Conservation (phyloP, 2,113 vertebrate genomes). For the Microtus ochrogaster region DNA sequence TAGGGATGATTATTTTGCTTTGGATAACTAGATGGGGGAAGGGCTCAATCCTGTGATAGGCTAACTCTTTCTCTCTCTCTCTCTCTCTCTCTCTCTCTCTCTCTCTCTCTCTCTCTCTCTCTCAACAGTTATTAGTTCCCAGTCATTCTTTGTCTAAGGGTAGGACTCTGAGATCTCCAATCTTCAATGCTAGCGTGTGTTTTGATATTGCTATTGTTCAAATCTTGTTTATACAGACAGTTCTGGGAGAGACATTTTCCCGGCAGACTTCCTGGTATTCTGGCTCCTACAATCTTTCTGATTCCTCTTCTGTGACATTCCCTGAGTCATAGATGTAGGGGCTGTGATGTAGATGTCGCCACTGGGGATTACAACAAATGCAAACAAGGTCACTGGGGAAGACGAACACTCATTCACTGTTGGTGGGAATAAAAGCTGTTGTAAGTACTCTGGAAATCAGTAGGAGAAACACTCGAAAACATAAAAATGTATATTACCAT, state of each 20-base stretch:
- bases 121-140: not conserved
- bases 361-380: not conserved
- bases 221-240: not conserved
- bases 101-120: not conserved
- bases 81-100: not conserved
- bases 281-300: not conserved
- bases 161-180: not conserved
- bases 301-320: not conserved
- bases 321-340: not conserved
- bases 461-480: not conserved
- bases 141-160: not conserved
- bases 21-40: not conserved
- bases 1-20: not conserved
- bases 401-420: not conserved
- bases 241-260: not conserved
- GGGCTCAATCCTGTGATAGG: not conserved
- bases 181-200: not conserved
- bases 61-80: not conserved
- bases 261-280: not conserved
- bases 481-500: not conserved
- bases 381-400: no score
- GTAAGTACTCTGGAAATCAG: not conserved
- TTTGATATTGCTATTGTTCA: not conserved
- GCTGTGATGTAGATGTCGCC: no score
- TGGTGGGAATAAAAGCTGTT: not conserved